phyloP scores from a whole-genome alignment of 2,888 invertebrate species.

The Drosophila acutilabella region DNA sequence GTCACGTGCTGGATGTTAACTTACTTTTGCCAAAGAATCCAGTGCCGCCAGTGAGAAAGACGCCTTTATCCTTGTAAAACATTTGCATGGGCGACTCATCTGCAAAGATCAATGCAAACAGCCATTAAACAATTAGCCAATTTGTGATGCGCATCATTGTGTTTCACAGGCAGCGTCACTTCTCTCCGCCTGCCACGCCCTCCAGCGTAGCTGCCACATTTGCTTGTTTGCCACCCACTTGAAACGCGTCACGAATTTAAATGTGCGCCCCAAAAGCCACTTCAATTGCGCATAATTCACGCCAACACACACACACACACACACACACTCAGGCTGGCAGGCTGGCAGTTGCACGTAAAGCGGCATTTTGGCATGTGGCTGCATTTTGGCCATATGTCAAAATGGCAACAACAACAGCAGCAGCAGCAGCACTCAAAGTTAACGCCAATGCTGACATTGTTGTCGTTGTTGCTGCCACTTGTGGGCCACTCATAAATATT shows the following conservation, averaged over 20 bases:
- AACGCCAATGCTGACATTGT: constrained; percentile 63
- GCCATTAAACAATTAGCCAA: constrained; percentile 79
- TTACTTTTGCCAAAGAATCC: constrained; percentile 86
- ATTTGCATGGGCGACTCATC: constrained; percentile 86
- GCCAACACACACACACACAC: constrained; percentile 53
- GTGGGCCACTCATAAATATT: constrained; percentile 80
- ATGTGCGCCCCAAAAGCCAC: constrained; percentile 77
- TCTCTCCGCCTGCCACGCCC: background rate
- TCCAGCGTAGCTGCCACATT: constrained; percentile 6
- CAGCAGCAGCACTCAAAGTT: constrained; percentile 72
- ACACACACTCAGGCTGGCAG: constrained; percentile 24
- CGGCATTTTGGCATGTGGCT: constrained; percentile 72
- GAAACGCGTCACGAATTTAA: constrained; percentile 77
- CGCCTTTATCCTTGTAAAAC: constrained; percentile 88
- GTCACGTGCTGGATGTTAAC: constrained; percentile 57
- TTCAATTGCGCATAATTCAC: constrained; percentile 79
- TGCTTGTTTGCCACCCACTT: constrained; percentile 77
- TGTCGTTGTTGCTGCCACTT: constrained; percentile 64
- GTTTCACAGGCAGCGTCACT: constrained; percentile 1
- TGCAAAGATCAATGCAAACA: constrained; percentile 79
- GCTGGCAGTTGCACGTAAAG: constrained; percentile 49
- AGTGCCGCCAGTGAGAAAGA: constrained; percentile 88
- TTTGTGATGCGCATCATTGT: constrained; percentile 78
- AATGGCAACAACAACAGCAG: constrained; percentile 74
- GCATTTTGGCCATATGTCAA: constrained; percentile 81